Base-by-base conservation (phyloP, 2,797 vertebrate genomes). In the Podarcis lilfordi region DNA sequence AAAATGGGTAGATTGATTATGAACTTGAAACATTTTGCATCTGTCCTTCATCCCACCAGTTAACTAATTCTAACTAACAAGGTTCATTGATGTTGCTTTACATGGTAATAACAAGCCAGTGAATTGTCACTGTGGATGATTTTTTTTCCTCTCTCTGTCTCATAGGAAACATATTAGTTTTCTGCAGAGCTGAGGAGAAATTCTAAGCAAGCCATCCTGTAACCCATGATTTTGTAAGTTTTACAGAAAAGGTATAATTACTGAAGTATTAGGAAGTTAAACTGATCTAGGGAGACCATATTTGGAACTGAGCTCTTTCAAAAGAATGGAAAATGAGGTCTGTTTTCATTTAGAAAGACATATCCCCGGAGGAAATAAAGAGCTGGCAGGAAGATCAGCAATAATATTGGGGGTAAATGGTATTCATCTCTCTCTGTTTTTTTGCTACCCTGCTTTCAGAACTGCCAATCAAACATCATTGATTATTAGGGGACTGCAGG, bases 251-350 rank as follows among this genome's bases (percentile, higher is more conserved):
- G 2, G 27, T 59, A 43, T 25, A 88, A 93, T 87, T 87, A 91
- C 4, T 76, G 76, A 21, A 93, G 64, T 72, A 93, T 71, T 45
- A 87, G 1, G 27, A 89, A 89, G 87, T 89, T 92, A 91, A 95
- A 94, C 86, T 91, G 90, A 94, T 93, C 94, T 88, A 90, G 91
- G 35, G 89, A 23, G 23, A 94, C 61, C 75, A 94, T 89, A 94
- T 89, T 40, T 21, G 50, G 85, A 86, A 84, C 6, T 90, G 84
- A 84, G 32, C 50, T 88, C 59, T 94, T 94, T 89, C 80, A 86
- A 9, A 93, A 92, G 69, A 37, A 88, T 72, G 86, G 87, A 88
- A 27, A 89, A 10, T 35, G 21, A 27, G 15, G 23, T 83, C 32
- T 71, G 43, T 87, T 90, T 91, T 92, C 37, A 86, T 93, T 93